Evolutionary conservation across 2,113 vertebrate species (phyloP).

Genomic region (Heterochromis multidens): DNA sequence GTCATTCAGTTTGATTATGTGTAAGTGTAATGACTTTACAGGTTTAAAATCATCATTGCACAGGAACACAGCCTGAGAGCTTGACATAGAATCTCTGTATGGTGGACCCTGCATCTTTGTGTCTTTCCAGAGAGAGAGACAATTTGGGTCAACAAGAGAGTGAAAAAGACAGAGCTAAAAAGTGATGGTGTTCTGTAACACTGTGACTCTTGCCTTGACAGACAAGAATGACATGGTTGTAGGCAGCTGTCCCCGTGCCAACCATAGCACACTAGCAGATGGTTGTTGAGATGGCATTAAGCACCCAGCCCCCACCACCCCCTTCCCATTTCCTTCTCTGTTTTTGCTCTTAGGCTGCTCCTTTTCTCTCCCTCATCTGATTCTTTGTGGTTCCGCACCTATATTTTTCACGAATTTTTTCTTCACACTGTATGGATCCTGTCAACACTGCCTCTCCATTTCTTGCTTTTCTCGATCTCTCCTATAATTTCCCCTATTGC

Average conservation of each 20-base stretch:
- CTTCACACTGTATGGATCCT: not conserved
- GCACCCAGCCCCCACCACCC: slow-evolving; percentile 15
- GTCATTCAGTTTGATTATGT: not conserved
- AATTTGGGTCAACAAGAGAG: slow-evolving; percentile 19
- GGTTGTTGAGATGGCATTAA: slow-evolving; percentile 49
- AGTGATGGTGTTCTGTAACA: slow-evolving; percentile 4
- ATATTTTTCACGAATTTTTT: not conserved
- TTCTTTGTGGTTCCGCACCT: not conserved
- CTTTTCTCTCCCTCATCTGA: not conserved
- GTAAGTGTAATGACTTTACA: not conserved
- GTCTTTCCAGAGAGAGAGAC: not conserved
- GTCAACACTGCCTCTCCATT: not conserved
- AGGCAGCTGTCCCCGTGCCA: slow-evolving; percentile 53
- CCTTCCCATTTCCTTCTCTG: slow-evolving; percentile 5
- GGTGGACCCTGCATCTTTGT: not conserved
- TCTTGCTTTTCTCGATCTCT: not conserved
- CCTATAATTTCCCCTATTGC: not conserved
- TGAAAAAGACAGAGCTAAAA: not conserved
- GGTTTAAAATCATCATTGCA: not conserved
- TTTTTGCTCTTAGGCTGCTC: slow-evolving; percentile 11
- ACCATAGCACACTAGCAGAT: slow-evolving; percentile 56
- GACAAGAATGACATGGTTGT: slow-evolving; percentile 52
- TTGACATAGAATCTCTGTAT: not conserved
- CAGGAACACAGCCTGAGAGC: not conserved
- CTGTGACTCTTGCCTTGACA: slow-evolving; percentile 45